Evolutionary conservation across 2,888 invertebrate genomes (phyloP).

Genomic region (Nephrotoma guestfalica): DNA sequence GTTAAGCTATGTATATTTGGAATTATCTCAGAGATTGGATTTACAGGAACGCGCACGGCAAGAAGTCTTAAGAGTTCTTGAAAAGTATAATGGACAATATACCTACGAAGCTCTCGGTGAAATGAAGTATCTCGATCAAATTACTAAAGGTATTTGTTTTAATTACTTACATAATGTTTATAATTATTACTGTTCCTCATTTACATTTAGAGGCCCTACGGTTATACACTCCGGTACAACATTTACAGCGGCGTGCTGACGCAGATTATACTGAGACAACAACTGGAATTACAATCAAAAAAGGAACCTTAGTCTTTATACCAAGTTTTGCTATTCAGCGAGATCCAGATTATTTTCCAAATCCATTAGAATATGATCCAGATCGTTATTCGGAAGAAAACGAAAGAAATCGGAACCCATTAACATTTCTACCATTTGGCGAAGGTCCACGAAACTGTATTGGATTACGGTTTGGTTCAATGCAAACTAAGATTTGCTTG

Average conservation of each 20-base stretch:
- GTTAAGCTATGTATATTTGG: constrained; percentile 29
- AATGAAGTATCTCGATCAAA: constrained; percentile 30
- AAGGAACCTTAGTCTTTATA: background rate
- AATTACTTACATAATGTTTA: too few species aligned
- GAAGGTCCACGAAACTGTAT: background rate
- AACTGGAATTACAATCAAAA: background rate
- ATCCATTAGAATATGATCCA: background rate
- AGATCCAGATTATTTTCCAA: background rate
- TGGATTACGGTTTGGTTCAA: background rate
- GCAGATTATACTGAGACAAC: background rate
- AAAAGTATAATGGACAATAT: constrained; percentile 21
- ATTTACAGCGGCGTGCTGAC: background rate
- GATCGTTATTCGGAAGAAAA: background rate
- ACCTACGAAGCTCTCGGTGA: constrained; percentile 28
- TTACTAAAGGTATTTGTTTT: constrained; percentile 23
- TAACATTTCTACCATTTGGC: background rate
- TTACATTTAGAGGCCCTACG: background rate
- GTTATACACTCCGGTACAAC: background rate
- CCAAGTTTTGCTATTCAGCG: background rate
- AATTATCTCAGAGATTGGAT: constrained; percentile 29
- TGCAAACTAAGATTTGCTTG: background rate
- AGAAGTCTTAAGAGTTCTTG: constrained; percentile 26
- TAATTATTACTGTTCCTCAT: background rate
- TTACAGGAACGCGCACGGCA: constrained; percentile 26
- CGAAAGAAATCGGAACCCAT: background rate